A percentile compares a stretch with the other conserved stretches of the same genome.
These are phyloP conservation scores for Zaprionus lachaisei DNA, from an alignment of 1,140 invertebrate species.

Conservation along the genomic window DNA sequence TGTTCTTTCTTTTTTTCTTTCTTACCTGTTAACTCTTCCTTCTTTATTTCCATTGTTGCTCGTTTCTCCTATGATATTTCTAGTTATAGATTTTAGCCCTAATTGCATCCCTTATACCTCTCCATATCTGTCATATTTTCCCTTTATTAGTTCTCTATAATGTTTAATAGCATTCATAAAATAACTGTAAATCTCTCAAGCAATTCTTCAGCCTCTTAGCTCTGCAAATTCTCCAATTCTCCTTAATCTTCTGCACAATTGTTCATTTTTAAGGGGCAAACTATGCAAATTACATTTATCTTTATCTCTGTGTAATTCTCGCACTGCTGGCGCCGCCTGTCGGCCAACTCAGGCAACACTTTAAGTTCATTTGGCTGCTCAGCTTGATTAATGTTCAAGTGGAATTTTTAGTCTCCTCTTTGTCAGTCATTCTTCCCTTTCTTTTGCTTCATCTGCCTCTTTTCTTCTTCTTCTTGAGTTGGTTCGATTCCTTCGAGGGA, in stretches of 20 bases:
- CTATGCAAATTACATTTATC: slow-evolving; percentile 2
- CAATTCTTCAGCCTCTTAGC: neutral
- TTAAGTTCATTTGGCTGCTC: neutral
- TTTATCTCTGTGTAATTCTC: slow-evolving; percentile 32
- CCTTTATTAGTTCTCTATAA: no score
- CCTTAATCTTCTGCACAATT: neutral
- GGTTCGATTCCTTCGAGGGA: slow-evolving; percentile 3
- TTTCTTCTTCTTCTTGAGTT: neutral
- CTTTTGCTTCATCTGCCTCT: neutral
- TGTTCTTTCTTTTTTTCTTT: neutral
- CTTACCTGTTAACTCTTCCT: no score
- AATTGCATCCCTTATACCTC: no score
- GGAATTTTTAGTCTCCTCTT: neutral
- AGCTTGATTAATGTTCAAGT: slow-evolving; percentile 7
- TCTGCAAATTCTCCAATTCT: neutral
- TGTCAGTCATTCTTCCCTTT: neutral
- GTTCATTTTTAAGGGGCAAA: neutral
- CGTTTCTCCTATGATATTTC: no score
- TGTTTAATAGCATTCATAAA: neutral
- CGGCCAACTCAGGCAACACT: slow-evolving; percentile 2
- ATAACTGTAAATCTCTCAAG: neutral
- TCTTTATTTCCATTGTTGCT: no score
- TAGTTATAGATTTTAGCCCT: no score
- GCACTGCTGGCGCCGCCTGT: slow-evolving; percentile 22
- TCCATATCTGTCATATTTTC: no score